phyloP scores from a whole-genome alignment of 2,113 vertebrate genomes.

The Hoplias malabaricus region DNA sequence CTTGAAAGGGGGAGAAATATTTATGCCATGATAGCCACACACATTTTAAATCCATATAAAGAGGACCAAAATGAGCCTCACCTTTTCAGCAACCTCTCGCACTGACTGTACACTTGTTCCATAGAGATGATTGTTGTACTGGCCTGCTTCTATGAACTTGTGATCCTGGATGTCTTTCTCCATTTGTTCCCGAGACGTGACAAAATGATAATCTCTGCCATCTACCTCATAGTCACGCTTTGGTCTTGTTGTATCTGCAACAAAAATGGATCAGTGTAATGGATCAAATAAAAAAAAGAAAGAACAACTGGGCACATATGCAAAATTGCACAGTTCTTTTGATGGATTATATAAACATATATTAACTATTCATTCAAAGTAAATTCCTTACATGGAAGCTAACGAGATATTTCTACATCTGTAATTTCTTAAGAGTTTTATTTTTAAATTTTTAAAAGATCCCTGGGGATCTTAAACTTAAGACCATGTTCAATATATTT shows the following conservation, averaged over 20 bases:
- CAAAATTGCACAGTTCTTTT: too few relatives aligned
- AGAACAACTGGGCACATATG: neutral
- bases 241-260: conserved; percentile 92
- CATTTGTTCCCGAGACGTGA: conserved; percentile 95
- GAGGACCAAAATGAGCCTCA: conserved; percentile 56
- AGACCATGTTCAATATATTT: too few relatives aligned
- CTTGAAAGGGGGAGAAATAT: neutral
- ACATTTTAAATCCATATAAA: neutral
- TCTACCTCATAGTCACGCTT: conserved; percentile 96
- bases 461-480: too few relatives aligned
- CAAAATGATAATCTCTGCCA: conserved; percentile 96
- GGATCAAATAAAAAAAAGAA: neutral
- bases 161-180: conserved; percentile 98
- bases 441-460: too few relatives aligned
- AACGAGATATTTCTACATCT: too few relatives aligned
- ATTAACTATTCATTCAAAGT: too few relatives aligned
- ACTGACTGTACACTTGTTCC: conserved; percentile 98
- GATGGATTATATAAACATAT: too few relatives aligned
- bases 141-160: conserved; percentile 97
- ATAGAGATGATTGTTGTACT: conserved; percentile 97
- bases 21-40: too few relatives aligned
- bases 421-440: too few relatives aligned
- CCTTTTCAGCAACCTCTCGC: conserved; percentile 93
- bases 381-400: too few relatives aligned
- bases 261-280: neutral